phyloP scores from a whole-genome alignment of 2,113 vertebrate species.

The Pardalotus punctatus region DNA sequence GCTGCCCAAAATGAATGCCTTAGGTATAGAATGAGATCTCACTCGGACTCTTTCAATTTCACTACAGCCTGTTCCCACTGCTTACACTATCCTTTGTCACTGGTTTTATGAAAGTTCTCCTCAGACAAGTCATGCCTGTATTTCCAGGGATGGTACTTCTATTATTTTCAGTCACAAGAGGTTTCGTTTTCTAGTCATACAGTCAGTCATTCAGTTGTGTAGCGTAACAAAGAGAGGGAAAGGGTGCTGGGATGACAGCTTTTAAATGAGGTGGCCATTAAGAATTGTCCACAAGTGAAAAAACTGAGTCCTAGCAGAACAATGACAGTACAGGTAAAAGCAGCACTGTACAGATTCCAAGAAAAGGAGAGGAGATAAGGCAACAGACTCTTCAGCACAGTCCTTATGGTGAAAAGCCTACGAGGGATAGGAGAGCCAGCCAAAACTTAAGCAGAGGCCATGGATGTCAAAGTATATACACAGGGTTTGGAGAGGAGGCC shows the following conservation, averaged over 20 bases:
- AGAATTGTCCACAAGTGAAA: background rate
- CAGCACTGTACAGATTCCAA: background rate
- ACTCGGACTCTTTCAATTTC: background rate
- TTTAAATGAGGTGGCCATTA: background rate
- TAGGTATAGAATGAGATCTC: background rate
- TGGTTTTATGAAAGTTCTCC: background rate
- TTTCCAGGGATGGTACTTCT: background rate
- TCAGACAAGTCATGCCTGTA: background rate
- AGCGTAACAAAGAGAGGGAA: background rate
- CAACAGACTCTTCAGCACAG: background rate
- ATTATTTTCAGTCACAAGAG: background rate
- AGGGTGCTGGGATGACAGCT: background rate
- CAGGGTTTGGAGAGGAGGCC: background rate
- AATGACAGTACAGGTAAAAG: background rate
- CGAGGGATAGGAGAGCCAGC: background rate
- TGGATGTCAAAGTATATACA: background rate
- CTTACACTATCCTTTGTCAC: background rate
- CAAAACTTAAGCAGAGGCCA: background rate
- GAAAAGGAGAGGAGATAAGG: background rate
- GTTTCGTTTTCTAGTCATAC: background rate
- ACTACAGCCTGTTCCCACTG: background rate
- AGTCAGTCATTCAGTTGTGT: background rate
- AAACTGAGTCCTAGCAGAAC: background rate
- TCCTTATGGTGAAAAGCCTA: background rate
- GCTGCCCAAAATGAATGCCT: background rate